phyloP scores from a whole-genome alignment of 2,797 vertebrate genomes.

The Diplodus sargus region DNA sequence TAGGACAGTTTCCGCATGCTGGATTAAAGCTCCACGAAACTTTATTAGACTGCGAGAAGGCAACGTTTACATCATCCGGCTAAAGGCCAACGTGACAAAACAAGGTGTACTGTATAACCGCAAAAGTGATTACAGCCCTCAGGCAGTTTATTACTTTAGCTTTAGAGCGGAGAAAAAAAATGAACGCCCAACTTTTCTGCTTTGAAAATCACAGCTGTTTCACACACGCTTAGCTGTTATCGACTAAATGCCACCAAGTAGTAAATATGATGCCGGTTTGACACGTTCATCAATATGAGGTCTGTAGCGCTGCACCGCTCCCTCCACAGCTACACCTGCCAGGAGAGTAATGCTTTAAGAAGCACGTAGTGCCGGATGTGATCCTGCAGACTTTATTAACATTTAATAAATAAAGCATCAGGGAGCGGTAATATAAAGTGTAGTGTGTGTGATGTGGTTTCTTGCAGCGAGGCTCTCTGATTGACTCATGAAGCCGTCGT shows the following conservation, averaged over 20 bases:
- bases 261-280: not conserved
- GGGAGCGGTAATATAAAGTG: not conserved
- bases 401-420: slow-evolving; percentile 24
- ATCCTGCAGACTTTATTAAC: slow-evolving; percentile 19
- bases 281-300: not conserved
- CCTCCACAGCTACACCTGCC: not conserved
- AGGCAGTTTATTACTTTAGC: not conserved
- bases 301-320: not conserved
- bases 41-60: not conserved
- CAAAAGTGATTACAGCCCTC: no score
- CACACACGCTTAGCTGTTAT: not conserved
- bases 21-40: not conserved
- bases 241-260: slow-evolving; percentile 4
- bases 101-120: not conserved
- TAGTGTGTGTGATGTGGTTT: not conserved
- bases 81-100: not conserved
- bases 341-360: not conserved
- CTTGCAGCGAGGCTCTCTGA: not conserved
- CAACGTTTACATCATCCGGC: not conserved
- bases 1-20: not conserved
- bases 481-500: not conserved
- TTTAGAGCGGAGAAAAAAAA: not conserved
- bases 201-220: not conserved
- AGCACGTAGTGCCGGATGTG: not conserved
- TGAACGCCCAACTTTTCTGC: not conserved